These are phyloP conservation scores for Suncus etruscus DNA, from an alignment of 2,113 vertebrate species.

Conservation along the genomic window DNA sequence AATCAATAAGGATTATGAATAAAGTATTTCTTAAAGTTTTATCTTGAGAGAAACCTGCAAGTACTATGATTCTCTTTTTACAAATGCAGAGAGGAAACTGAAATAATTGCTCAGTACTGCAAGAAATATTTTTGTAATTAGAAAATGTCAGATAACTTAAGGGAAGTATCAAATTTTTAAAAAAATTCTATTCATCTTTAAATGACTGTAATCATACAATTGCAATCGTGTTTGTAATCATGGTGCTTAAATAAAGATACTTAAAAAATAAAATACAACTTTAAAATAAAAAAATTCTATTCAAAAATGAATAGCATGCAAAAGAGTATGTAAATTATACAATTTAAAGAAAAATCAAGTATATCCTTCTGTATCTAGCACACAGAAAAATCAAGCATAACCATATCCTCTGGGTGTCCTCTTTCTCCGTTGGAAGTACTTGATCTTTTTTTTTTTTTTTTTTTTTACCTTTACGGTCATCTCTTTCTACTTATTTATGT, in stretches of 20 bases:
- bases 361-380: neutral
- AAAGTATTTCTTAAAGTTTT: neutral
- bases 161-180: constrained; percentile 34
- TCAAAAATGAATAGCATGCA: neutral
- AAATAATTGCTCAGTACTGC: constrained; percentile 49
- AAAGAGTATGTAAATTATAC: constrained; percentile 13
- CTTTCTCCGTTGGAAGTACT: neutral
- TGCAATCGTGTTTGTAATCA: no score
- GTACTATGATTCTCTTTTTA: neutral
- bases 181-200: neutral
- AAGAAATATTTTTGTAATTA: constrained; percentile 16
- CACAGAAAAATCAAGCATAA: neutral
- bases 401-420: accelerated
- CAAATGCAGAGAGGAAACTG: neutral
- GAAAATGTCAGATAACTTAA: constrained; percentile 57
- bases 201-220: no score
- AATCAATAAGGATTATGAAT: neutral
- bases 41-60: neutral
- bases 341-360: constrained; percentile 50
- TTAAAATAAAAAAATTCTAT: neutral
- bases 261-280: neutral
- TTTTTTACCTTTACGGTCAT: neutral
- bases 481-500: neutral
- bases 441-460: constrained; percentile 9
- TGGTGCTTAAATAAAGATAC: no score